Evolutionary conservation across 2,113 vertebrate species (phyloP).

Genomic region (Python bivittatus): DNA sequence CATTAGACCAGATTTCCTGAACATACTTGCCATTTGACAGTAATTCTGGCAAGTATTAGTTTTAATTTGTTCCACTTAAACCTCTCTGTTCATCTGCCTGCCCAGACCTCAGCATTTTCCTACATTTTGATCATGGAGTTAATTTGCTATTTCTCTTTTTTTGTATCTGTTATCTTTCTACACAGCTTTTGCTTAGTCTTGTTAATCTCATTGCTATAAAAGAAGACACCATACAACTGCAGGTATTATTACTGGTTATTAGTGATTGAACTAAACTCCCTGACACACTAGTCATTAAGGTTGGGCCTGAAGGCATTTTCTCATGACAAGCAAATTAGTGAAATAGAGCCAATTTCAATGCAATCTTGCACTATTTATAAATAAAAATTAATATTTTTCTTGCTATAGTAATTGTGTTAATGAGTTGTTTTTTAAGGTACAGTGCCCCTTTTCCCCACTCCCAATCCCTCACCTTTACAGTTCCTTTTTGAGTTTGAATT

Average conservation of each 20-base stretch:
- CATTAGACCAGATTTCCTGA: neutral
- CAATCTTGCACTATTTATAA: neutral
- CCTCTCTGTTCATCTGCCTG: neutral
- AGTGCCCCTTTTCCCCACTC: neutral
- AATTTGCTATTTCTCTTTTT: rapidly evolving
- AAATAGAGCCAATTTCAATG: neutral
- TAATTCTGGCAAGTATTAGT: neutral
- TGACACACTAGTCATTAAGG: neutral
- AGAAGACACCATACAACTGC: neutral
- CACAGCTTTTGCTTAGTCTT: neutral
- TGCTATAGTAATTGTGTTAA: neutral
- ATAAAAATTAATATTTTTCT: neutral
- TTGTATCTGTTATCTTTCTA: rapidly evolving
- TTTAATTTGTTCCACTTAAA: neutral
- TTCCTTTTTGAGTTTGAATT: neutral
- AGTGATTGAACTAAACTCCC: neutral
- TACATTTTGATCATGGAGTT: neutral
- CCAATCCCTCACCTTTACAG: neutral
- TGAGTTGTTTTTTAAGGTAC: neutral
- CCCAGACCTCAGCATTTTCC: neutral
- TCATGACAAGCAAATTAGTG: neutral
- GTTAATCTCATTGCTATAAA: neutral
- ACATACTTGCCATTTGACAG: neutral
- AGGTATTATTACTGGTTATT: neutral
- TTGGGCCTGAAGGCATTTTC: neutral